Evolutionary conservation across 2,113 vertebrate genomes (phyloP).

Genomic region (Scortum barcoo): DNA sequence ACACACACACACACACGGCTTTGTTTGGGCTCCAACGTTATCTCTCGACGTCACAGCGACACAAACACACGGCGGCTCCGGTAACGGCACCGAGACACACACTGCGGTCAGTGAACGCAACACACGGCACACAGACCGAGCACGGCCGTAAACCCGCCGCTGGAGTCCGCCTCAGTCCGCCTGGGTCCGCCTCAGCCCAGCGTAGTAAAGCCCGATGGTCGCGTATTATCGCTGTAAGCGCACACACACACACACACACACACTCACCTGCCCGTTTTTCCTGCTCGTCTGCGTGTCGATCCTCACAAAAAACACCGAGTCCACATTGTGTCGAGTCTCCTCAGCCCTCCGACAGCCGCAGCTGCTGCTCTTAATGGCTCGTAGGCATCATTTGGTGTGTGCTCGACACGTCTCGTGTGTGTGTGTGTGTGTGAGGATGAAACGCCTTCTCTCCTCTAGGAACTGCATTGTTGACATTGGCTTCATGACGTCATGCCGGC

Average conservation of each 20-base stretch:
- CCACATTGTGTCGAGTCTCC: conserved; percentile 38
- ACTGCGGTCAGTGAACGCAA: background rate
- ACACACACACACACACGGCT: background rate
- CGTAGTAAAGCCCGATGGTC: conserved; percentile 35
- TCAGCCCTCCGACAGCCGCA: conserved; percentile 12
- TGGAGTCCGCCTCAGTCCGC: no score
- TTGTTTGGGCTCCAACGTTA: background rate
- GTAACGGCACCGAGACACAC: background rate
- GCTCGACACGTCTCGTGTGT: conserved; percentile 28
- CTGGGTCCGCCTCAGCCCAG: no score
- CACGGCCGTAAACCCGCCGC: no score
- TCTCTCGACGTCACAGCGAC: background rate
- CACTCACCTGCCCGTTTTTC: conserved; percentile 52
- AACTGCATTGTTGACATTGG: conserved; percentile 85
- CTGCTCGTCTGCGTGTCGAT: conserved; percentile 52
- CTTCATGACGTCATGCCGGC: conserved; percentile 80
- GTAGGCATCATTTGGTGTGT: conserved; percentile 38
- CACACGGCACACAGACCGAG: no score
- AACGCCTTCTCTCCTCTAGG: conserved; percentile 78
- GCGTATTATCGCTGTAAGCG: background rate
- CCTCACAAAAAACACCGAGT: conserved; percentile 32
- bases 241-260: conserved; percentile 3
- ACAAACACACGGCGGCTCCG: no score
- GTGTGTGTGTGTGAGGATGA: conserved; percentile 57
- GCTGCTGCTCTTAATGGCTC: conserved; percentile 8